phyloP scores from a whole-genome alignment of 2,113 vertebrate species.

The Spea multiplicata region DNA sequence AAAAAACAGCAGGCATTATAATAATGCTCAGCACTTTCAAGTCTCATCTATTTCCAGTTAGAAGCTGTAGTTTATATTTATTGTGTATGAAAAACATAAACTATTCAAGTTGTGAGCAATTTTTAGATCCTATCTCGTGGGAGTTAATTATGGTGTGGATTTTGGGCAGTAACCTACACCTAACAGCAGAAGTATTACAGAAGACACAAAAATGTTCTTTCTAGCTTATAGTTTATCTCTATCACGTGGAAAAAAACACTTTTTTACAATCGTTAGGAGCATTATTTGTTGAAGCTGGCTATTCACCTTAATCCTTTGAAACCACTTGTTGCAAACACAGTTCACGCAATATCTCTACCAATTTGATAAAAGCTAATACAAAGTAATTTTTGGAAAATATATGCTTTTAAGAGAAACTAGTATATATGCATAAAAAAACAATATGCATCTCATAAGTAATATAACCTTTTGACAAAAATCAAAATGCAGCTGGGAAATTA shows the following conservation, averaged over 20 bases:
- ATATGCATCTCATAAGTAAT: too few species aligned
- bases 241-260: background rate
- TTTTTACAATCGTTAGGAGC: background rate
- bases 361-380: too few species aligned
- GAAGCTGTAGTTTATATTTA: background rate
- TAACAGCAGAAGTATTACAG: constrained; percentile 7
- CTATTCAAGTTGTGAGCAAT: background rate
- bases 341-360: too few species aligned
- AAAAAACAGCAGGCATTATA: too few species aligned
- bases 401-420: too few species aligned
- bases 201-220: background rate
- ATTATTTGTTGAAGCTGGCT: background rate
- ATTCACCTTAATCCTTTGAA: background rate
- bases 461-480: too few species aligned
- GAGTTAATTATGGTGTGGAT: constrained; percentile 12
- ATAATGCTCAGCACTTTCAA: too few species aligned
- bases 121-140: background rate
- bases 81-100: background rate
- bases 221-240: background rate
- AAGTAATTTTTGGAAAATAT: too few species aligned
- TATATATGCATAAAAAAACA: too few species aligned
- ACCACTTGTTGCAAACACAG: too few species aligned
- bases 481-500: too few species aligned
- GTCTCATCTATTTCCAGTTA: constrained; percentile 11
- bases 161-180: background rate